Base-by-base conservation (phyloP, 1,140 invertebrate genomes). In the Pomacea maculata region DNA sequence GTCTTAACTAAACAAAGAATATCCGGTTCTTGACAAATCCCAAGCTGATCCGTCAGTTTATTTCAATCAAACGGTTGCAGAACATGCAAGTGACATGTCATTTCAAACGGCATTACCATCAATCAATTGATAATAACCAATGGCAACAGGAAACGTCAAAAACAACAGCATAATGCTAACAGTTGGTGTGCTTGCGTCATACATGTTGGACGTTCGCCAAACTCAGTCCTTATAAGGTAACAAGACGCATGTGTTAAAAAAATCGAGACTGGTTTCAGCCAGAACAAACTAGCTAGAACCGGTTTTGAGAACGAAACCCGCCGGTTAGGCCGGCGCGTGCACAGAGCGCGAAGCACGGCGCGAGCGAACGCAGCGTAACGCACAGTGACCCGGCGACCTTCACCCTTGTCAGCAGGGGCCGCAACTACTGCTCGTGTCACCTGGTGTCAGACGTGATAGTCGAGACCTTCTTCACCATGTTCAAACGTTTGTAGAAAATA, bases 261-360 rank as follows among this genome's bases (percentile, higher is more conserved):
- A 71, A 68, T 57, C 15, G 29, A 34, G 73, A 79, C 75, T 67
- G 61, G 83, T 77, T 71, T 7, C 54, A 80, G 77, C 83, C 80
- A 72, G 78, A 67, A 83, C 34, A 67, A 82, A 78, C 85, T 75
- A 82, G 83, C 75, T 75, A 21, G 11, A 75, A 78, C 81, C 80
- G 78, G 72, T 76, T 78, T 57, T 63, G 63, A 72, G 71, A 81
- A 80, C 77, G 71, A 64, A 74, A 82, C 79, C 80, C 65, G 72
- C 54, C 71, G 64, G 73, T 68, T 71, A 63, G 67, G 19, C 19
- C 63, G 52, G 34, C 29, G 75, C 71, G 75, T 57, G 79, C 65
- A 74, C 72, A 34, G 34, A 82, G 76, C 57, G 70, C 78, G 78
- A 12, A 70, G 45, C 14, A 73, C n/a, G 15, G 21, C 0, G 29